These are phyloP conservation scores for Cottoperca gobio DNA, from an alignment of 2,797 vertebrate species.

Conservation along the genomic window DNA sequence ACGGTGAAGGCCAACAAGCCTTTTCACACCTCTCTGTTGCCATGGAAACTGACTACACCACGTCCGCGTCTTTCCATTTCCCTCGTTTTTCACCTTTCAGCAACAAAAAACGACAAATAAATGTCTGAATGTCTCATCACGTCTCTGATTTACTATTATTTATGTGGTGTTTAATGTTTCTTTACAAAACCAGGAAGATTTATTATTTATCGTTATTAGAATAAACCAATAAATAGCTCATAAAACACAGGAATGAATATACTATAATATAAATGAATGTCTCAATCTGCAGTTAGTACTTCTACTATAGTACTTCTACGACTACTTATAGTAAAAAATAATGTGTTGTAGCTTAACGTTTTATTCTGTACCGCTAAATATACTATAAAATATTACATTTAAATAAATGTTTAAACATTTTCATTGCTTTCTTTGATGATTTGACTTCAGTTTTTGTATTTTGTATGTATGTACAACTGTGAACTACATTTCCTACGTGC, in stretches of 20 bases:
- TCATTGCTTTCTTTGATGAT: neutral
- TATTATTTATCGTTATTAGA: neutral
- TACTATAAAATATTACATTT: neutral
- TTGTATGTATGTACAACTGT: neutral
- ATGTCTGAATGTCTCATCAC: slow-evolving; percentile 34
- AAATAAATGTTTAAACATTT: neutral
- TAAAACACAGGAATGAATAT: neutral
- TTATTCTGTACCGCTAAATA: neutral
- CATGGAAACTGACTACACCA: slow-evolving; percentile 82
- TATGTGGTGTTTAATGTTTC: neutral
- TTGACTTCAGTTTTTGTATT: neutral
- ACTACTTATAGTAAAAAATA: neutral
- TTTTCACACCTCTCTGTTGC: slow-evolving; percentile 79
- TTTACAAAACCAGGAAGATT: slow-evolving; percentile 5
- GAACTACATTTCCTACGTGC: slow-evolving; percentile 12
- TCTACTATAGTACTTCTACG: neutral
- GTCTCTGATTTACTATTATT: neutral
- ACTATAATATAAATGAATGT: neutral
- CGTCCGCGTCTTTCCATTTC: slow-evolving; percentile 43
- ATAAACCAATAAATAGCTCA: neutral
- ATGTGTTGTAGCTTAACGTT: neutral
- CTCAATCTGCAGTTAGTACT: neutral
- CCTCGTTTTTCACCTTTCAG: slow-evolving; percentile 47
- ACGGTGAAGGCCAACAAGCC: slow-evolving; percentile 73
- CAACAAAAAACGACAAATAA: slow-evolving; percentile 33